Evolutionary conservation across 2,888 invertebrate species (phyloP), one percentile per base, ranked within the genome.

Genomic region (Eilema griseolum): DNA sequence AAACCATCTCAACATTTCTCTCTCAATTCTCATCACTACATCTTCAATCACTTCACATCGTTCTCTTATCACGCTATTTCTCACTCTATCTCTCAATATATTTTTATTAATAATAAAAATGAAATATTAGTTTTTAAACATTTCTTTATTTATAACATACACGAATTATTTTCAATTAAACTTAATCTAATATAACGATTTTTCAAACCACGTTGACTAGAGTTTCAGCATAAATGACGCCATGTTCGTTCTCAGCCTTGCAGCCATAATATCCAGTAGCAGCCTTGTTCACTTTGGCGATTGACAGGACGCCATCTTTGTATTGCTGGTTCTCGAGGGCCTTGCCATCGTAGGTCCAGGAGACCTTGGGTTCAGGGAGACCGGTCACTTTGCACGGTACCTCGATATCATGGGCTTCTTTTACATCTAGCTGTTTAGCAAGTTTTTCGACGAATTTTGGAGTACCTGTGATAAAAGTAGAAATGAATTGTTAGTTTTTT

Each of bases 181-280:
- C 23, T 33, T 65, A 33, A 56, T 31, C 14, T 1, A 23, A 57
- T 46, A 28, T 3, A 63, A 46, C 14, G n/a, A 7, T 64, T 61
- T 52, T 66, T 71, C 76, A 83, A 69, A 77, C 76, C 26, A 82
- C 74, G 57, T 79, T 71, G n/a, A 83, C 81, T 61, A 82, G 46
- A 14, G 78, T 83, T 69, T 93, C 93, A 0, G 84, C 82, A 63
- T 92, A 93, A 3, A 87, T 77, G 11, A 85, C 81, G 0, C 92
- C 93, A 41, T 89, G 71, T 7, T 85, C 83, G 26, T 92, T 93
- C 1, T 78, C 76, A 1, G 88, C 91, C 26, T 72, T 79, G 75
- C 94, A 94, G 1, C 92, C 94, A 64, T 94, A 94, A 66, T 93
- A 93, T 0, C 94, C 94, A 2, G 81, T 81, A 70, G 92, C 90